Evolutionary conservation across 2,113 vertebrate species (phyloP).

Genomic region (Puma concolor): DNA sequence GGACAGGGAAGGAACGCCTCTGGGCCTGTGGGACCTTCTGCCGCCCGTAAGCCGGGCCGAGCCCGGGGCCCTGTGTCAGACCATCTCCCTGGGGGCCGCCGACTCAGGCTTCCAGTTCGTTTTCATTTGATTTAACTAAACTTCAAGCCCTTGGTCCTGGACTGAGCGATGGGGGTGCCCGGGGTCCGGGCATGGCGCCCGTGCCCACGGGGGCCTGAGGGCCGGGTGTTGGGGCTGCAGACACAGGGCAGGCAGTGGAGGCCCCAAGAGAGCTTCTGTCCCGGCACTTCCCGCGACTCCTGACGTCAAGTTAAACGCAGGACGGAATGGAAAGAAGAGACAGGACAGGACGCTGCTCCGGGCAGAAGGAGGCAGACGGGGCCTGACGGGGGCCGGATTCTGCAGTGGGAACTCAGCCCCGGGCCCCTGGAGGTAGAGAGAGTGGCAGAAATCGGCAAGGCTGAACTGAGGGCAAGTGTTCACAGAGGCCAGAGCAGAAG

Average conservation of each 20-base stretch:
- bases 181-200: not conserved
- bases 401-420: not conserved
- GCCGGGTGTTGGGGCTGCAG: not conserved
- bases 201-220: not conserved
- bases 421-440: accelerated
- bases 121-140: not conserved
- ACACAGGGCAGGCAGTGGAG: too few species aligned
- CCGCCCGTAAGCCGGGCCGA: accelerated
- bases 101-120: not conserved
- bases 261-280: not conserved
- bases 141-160: not conserved
- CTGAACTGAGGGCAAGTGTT: accelerated
- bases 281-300: slow-evolving; percentile 27
- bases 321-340: not conserved
- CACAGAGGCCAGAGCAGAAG: accelerated
- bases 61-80: accelerated
- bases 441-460: not conserved
- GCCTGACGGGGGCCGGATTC: not conserved
- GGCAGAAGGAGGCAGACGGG: not conserved
- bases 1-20: not conserved
- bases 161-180: not conserved
- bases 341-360: accelerated
- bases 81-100: not conserved
- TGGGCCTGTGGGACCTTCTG: not conserved
- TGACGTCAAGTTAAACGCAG: not conserved